Conservation (phyloP, 2,888 invertebrate species). For the Diachrysia chrysitis region DNA sequence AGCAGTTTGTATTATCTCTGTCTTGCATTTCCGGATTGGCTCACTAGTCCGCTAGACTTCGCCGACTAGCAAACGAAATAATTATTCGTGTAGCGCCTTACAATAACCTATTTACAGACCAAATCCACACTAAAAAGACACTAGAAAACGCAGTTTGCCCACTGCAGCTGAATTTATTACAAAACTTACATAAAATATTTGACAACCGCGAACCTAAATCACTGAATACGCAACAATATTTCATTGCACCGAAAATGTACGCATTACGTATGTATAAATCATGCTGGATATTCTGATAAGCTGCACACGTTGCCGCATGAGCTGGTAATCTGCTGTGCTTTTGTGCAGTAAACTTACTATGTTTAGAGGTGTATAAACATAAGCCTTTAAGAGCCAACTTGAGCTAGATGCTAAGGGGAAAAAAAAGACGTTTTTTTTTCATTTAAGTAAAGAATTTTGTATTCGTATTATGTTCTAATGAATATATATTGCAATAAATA, state of each 20-base stretch:
- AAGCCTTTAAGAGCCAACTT: not conserved
- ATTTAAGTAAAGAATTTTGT: too few species aligned
- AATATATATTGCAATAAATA: too few species aligned
- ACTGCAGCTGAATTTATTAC: not conserved
- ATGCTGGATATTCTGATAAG: not conserved
- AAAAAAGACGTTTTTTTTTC: too few species aligned
- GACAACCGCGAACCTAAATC: slow-evolving; percentile 7
- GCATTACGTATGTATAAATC: slow-evolving; percentile 16
- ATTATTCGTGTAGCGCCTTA: too few species aligned
- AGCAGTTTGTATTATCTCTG: too few species aligned
- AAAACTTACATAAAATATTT: slow-evolving; percentile 14
- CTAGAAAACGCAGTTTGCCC: not conserved
- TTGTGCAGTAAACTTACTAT: not conserved
- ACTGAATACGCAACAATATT: slow-evolving; percentile 18
- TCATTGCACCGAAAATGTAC: slow-evolving; percentile 23
- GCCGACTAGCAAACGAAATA: too few species aligned
- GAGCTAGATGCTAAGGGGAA: not conserved
- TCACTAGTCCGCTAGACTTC: too few species aligned
- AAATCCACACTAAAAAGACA: too few species aligned
- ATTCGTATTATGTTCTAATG: too few species aligned
- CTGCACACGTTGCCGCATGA: slow-evolving; percentile 10
- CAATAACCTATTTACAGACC: too few species aligned
- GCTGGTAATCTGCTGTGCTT: slow-evolving; percentile 1
- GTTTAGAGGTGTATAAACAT: not conserved
- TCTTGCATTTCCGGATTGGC: too few species aligned